Conservation (phyloP, 92 coral and sea anemone genomes). For the Phenganax subtilis region DNA sequence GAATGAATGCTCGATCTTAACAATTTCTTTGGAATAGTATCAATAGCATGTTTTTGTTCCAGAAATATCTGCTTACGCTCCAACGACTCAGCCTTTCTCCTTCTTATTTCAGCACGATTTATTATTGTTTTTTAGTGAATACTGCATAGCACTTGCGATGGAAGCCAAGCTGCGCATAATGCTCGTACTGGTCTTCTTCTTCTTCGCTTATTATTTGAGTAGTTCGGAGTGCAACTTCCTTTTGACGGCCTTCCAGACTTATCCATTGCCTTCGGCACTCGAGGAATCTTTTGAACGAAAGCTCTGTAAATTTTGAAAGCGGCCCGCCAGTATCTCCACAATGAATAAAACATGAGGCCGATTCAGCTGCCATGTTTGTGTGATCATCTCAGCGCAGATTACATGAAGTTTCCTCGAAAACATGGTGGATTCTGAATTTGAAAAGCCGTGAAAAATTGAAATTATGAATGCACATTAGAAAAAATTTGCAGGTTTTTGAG, state of each 20-base stretch:
- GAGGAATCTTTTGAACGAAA: background rate
- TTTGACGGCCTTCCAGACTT: background rate
- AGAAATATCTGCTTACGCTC: no score
- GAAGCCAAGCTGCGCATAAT: background rate
- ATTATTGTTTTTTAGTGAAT: background rate
- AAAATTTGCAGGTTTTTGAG: background rate
- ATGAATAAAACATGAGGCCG: background rate
- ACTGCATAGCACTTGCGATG: background rate
- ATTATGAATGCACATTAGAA: background rate
- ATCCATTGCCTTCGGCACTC: background rate
- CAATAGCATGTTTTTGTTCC: no score
- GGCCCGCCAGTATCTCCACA: background rate
- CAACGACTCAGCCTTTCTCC: no score
- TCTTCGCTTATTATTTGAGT: background rate
- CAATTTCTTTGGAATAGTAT: no score
- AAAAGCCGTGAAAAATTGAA: background rate
- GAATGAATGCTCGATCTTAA: no score
- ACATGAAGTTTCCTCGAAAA: background rate
- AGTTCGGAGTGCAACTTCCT: background rate
- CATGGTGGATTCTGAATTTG: background rate
- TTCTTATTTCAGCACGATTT: background rate
- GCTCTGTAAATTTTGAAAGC: background rate
- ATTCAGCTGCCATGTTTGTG: no score
- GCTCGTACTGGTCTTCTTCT: background rate
- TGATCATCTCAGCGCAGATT: slow-evolving; percentile 13